These are phyloP conservation scores for Drosophila histrio DNA, from an alignment of 2,888 invertebrate genomes.

Conservation along the genomic window DNA sequence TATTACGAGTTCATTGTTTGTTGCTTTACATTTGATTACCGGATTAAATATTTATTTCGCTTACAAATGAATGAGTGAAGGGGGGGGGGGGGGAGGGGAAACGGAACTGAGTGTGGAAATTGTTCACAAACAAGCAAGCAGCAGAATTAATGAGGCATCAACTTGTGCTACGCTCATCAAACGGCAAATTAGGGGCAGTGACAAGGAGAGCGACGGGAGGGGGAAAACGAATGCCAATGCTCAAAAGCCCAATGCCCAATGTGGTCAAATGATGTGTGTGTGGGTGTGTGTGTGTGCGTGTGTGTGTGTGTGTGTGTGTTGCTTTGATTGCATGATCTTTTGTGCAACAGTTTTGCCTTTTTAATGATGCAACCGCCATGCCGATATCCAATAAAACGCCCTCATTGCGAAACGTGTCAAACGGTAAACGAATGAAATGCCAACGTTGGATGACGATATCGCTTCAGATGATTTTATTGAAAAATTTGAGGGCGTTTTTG, in stretches of 20 bases:
- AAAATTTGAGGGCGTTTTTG: constrained; percentile 45
- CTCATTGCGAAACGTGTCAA: background rate
- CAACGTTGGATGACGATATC: background rate
- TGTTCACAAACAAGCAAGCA: constrained; percentile 5
- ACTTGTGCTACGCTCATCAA: background rate
- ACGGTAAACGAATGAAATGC: background rate
- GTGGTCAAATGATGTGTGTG: constrained; percentile 16
- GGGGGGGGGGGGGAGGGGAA: background rate
- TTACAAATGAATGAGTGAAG: background rate
- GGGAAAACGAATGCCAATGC: constrained; percentile 6
- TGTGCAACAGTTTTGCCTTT: constrained; percentile 19
- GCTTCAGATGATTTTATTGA: constrained; percentile 61
- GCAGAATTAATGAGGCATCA: constrained; percentile 12
- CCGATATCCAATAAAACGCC: background rate
- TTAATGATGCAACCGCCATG: constrained; percentile 17
- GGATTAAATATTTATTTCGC: background rate
- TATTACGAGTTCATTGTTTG: background rate
- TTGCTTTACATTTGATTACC: background rate
- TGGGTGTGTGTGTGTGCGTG: constrained; percentile 5
- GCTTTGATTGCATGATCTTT: constrained; percentile 12
- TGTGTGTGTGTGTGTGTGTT: background rate
- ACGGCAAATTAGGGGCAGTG: background rate
- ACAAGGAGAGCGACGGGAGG: background rate
- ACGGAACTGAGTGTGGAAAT: background rate
- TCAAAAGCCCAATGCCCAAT: constrained; percentile 3